Evolutionary conservation across 2,113 vertebrate genomes (phyloP), one percentile per base, ranked within the genome.

Genomic region (Sinosuthora webbiana): DNA sequence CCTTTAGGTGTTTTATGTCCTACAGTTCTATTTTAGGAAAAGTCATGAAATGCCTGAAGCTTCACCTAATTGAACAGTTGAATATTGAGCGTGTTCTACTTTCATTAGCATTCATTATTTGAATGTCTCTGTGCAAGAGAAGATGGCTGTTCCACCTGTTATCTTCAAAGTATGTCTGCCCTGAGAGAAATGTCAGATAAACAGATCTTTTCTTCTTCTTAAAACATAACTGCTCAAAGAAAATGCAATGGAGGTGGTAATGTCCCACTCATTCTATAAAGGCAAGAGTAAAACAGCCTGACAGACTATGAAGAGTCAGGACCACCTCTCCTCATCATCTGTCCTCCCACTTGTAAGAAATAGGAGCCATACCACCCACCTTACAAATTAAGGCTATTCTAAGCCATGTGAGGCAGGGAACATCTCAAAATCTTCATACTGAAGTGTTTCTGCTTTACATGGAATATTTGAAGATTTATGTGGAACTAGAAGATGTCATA

Each of bases 361-460:
- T 35, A 23, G 13, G 22, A 70, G 7, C 9, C 24, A 10, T 30
- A 25, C 13, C 30, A 62, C 8, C 33, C 41, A 60, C 9, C 24
- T 87, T 73, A 56, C 1, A 39, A 77, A 69, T 42, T 10, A 81
- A 59, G 5, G 7, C 7, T 73, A 23, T 80, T 55, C 39, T 42
- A 79, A 50, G 23, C 16, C 1, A 1, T 27, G 2, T 5, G 4
- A 49, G 18, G 4, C 24, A 55, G 6, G 4, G 13, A 59, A 60
- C 7, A 37, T 64, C 25, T 78, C 41, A 42, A 60, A 74, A 37
- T 50, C 39, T 69, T 87, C 33, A 45, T 23, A 10, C 4, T 55
- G 22, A 73, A 50, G 2, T 56, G 8, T 23, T 68, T 62, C 28
- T 57, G 12, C 21, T 52, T 96, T 86, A n/a, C 28, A 17, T 25